Evolutionary conservation across 2,797 vertebrate species (phyloP).

Genomic region (Enteromius radiatus): DNA sequence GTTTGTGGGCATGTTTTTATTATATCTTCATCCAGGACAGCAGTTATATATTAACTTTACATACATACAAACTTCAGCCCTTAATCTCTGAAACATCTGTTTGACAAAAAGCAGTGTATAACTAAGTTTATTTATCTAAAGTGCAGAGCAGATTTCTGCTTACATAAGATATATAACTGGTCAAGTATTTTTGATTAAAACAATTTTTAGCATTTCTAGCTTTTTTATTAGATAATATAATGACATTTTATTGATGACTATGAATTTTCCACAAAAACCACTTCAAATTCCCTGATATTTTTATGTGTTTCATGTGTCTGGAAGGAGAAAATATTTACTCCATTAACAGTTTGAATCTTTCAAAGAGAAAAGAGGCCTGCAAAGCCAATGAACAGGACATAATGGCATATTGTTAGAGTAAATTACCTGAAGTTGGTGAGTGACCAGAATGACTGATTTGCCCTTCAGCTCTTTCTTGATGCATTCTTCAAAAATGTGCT

Average conservation of each 20-base stretch:
- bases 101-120: background rate
- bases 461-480: conserved; percentile 76
- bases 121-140: background rate
- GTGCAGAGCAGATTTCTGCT: background rate
- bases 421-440: conserved; percentile 82
- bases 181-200: background rate
- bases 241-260: background rate
- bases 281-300: conserved; percentile 5
- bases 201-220: background rate
- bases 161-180: background rate
- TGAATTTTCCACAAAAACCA: background rate
- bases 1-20: background rate
- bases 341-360: background rate
- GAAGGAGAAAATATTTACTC: background rate
- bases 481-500: conserved; percentile 82
- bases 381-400: background rate
- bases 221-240: background rate
- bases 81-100: background rate
- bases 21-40: background rate
- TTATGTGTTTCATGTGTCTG: background rate
- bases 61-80: background rate
- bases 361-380: background rate
- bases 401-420: background rate
- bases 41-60: background rate
- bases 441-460: conserved; percentile 80